A percentile compares a stretch with the other conserved stretches of the same genome.
These are phyloP conservation scores for Spilogale gracilis DNA, from an alignment of 2,113 vertebrate genomes.

Conservation along the genomic window DNA sequence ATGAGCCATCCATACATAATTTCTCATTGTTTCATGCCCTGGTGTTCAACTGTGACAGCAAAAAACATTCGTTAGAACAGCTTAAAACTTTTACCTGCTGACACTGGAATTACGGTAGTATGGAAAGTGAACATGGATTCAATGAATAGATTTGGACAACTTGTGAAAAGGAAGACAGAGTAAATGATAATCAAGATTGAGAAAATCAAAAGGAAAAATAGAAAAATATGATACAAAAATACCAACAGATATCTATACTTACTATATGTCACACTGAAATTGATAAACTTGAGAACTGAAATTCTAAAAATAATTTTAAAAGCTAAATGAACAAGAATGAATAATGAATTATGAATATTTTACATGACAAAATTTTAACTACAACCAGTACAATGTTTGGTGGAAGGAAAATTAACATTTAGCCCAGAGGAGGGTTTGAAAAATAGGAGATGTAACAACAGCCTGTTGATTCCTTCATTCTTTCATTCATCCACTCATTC, in stretches of 20 bases:
- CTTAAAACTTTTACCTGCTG: not conserved
- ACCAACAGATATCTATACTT: not conserved
- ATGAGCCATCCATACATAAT: not conserved
- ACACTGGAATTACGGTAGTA: not conserved
- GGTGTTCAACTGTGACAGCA: not conserved
- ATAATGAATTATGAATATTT: slow-evolving; percentile 40
- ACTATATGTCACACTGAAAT: not conserved
- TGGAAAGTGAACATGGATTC: not conserved
- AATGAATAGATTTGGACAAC: not conserved
- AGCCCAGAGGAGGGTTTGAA: not conserved
- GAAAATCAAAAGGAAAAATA: slow-evolving; percentile 17
- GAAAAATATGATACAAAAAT: slow-evolving; percentile 32
- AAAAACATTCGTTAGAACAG: not conserved
- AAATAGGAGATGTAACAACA: not conserved
- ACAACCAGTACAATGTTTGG: slow-evolving; percentile 15
- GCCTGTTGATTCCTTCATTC: not conserved
- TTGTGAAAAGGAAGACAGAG: not conserved
- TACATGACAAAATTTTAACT: slow-evolving; percentile 38
- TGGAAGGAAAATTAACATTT: slow-evolving; percentile 29
- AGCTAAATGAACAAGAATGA: slow-evolving; percentile 18
- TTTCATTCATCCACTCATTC: not conserved
- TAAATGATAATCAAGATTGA: not conserved
- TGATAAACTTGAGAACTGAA: not conserved
- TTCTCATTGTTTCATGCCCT: not conserved
- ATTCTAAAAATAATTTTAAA: slow-evolving; percentile 61